Conservation (phyloP, 2,113 vertebrate genomes). For the Eulemur macaco region DNA sequence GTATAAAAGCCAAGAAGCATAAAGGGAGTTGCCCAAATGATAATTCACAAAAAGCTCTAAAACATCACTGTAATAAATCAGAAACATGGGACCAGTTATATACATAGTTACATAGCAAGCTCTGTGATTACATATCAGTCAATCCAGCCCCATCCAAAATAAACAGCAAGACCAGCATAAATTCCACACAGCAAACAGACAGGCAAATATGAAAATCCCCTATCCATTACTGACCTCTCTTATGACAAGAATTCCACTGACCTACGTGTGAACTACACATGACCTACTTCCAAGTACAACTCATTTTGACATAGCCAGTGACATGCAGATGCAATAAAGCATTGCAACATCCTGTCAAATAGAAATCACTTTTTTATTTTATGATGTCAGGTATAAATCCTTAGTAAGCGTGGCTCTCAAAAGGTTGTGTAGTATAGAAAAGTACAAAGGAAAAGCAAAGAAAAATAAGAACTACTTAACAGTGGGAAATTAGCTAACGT, state of each 20-base stretch:
- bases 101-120: neutral
- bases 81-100: neutral
- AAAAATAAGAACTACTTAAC: constrained; percentile 10
- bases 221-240: neutral
- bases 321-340: constrained; percentile 23
- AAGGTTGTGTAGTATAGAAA: neutral
- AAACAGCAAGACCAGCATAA: constrained; percentile 17
- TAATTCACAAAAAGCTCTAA: neutral
- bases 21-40: constrained; percentile 28
- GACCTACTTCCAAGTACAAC: constrained; percentile 41
- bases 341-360: neutral
- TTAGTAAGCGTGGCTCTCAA: constrained; percentile 18
- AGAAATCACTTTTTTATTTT: constrained; percentile 47
- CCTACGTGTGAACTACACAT: neutral
- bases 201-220: constrained; percentile 1
- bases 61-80: constrained; percentile 12
- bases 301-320: constrained; percentile 29
- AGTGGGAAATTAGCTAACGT: neutral
- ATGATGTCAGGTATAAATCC: constrained; percentile 50
- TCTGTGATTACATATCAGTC: neutral
- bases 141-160: neutral
- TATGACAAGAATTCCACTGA: neutral
- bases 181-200: neutral
- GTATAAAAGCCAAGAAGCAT: constrained; percentile 49
- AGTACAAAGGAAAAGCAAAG: constrained; percentile 26